Base-by-base conservation (phyloP, 2,888 invertebrate species). In the Scaptomyza reducta region DNA sequence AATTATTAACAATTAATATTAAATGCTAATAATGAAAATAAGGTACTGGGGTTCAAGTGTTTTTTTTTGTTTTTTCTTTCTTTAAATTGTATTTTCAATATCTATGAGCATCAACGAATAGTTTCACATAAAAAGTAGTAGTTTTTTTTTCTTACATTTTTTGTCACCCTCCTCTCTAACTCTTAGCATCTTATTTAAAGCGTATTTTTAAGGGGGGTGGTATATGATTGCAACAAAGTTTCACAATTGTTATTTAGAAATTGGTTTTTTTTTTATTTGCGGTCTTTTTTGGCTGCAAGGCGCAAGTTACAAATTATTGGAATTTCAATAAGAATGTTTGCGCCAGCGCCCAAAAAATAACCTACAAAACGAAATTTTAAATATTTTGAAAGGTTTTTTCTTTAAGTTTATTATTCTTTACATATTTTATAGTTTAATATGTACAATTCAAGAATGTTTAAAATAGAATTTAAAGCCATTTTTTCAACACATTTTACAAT, bases 31-130 rank as follows among this genome's bases (percentile, higher is more conserved):
- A 83, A 86, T 79, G 89, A 89, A 90, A 90, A 90, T 90, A 90
- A 90, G 90, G 90, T 90, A 90, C 90, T 90, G 90, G 90, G 90
- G 90, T 90, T 90, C 79, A 89, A 89, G 89, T 90, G 89, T 88
- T 83, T 83, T 69, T 79, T 75, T 68, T 61, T 53, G 54, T 51
- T 42, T 16, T 77, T 58, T 73, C n/a, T n/a, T n/a, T n/a, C 71
- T 77, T 61, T 69, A 29, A 25, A 25, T 66, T 49, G 41, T 50
- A 60, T 64, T 72, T 72, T 58, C 51, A 68, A 74, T 61, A 59
- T 64, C 54, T 70, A 78, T 78, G 87, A 87, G 84, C 85, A 82
- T 82, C 74, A 84, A 84, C 81, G 85, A 76, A 81, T 79, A 76
- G 85, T 82, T 78, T 77, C 64, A 68, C 78, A 80, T 69, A 77